phyloP scores from a whole-genome alignment of 2,113 vertebrate species.

The Campylomormyrus tamandua region DNA sequence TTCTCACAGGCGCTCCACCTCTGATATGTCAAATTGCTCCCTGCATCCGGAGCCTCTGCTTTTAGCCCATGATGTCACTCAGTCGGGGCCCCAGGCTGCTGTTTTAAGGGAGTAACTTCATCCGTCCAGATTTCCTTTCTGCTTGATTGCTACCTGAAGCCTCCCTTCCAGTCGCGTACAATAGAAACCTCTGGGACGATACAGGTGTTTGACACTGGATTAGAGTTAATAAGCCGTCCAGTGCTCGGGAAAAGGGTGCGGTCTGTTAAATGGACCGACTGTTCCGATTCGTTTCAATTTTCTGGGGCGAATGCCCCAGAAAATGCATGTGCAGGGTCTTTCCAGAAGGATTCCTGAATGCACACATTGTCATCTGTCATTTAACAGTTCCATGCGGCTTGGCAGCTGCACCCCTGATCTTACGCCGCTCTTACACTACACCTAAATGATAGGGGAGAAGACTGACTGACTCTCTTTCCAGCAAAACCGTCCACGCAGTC shows the following conservation, averaged over 20 bases:
- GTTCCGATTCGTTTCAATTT: not conserved
- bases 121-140: slow-evolving; percentile 31
- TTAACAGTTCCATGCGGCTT: not conserved
- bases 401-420: not conserved
- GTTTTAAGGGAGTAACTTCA: slow-evolving; percentile 44
- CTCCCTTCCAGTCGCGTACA: not conserved
- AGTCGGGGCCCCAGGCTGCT: not conserved
- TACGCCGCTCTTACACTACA: not conserved
- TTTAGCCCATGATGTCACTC: slow-evolving; percentile 48
- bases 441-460: not conserved
- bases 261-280: not conserved
- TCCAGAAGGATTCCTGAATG: not conserved
- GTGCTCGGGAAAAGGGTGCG: too few species aligned
- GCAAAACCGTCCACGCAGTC: not conserved
- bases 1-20: slow-evolving; percentile 32
- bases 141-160: slow-evolving; percentile 37
- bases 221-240: not conserved
- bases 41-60: slow-evolving; percentile 40
- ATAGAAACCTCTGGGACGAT: not conserved
- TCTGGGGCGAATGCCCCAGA: not conserved
- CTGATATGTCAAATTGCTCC: slow-evolving; percentile 54
- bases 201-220: not conserved
- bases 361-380: not conserved
- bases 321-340: not conserved
- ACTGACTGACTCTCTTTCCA: not conserved